Evolutionary conservation across 2,113 vertebrate species (phyloP).

Genomic region (Eublepharis macularius): DNA sequence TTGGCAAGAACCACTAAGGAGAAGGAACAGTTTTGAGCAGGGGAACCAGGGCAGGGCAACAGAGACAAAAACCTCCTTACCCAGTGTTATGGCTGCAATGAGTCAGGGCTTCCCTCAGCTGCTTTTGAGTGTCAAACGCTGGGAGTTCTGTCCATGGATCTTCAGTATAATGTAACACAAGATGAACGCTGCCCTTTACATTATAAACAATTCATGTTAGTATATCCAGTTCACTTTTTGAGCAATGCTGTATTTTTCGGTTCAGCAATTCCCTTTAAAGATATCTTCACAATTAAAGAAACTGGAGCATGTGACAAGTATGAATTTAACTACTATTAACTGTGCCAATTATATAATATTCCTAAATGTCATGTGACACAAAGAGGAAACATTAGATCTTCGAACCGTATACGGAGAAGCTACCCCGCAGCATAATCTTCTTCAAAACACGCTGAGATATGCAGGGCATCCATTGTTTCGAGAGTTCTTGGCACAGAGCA

Average conservation of each 20-base stretch:
- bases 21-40: no score
- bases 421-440: background rate
- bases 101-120: no score
- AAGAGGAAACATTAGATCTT: background rate
- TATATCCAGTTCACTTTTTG: background rate
- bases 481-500: background rate
- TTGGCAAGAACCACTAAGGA: no score
- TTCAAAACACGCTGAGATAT: background rate
- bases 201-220: background rate
- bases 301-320: background rate
- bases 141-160: no score
- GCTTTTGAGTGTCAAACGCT: no score
- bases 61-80: no score
- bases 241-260: no score
- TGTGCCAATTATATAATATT: background rate
- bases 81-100: no score
- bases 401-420: background rate
- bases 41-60: no score
- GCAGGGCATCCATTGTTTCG: background rate
- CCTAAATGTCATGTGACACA: background rate
- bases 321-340: background rate
- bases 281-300: background rate
- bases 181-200: no score
- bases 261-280: background rate
- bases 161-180: no score